phyloP scores from a whole-genome alignment of 2,113 vertebrate species.

The Falco punctatus region DNA sequence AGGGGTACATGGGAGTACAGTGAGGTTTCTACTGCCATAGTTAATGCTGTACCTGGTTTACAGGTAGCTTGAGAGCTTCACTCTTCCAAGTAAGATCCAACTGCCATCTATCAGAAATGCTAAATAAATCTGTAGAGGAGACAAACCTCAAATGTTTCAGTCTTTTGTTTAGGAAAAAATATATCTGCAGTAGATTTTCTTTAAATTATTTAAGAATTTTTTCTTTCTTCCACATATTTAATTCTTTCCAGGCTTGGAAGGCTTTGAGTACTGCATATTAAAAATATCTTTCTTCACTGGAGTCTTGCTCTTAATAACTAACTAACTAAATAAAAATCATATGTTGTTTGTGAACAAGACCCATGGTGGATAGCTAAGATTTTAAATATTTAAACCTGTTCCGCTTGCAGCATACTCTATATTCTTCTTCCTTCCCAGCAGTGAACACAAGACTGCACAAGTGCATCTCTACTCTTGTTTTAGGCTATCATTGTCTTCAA shows the following conservation, averaged over 20 bases:
- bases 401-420: background rate
- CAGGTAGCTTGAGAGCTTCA: background rate
- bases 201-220: background rate
- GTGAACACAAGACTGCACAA: background rate
- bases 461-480: background rate
- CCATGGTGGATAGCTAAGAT: background rate
- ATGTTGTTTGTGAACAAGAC: background rate
- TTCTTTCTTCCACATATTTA: background rate
- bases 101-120: background rate
- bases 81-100: background rate
- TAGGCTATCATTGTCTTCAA: background rate
- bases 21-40: background rate
- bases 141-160: background rate
- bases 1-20: background rate
- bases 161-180: background rate
- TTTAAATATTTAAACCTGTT: background rate
- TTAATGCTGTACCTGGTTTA: background rate
- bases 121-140: background rate
- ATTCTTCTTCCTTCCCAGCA: background rate
- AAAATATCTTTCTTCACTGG: background rate
- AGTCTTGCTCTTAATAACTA: background rate
- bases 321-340: background rate
- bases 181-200: background rate
- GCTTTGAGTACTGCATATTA: background rate
- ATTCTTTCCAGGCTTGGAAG: background rate